These are phyloP conservation scores for Recurvirostra avosetta DNA, from an alignment of 2,113 vertebrate genomes.

Conservation along the genomic window DNA sequence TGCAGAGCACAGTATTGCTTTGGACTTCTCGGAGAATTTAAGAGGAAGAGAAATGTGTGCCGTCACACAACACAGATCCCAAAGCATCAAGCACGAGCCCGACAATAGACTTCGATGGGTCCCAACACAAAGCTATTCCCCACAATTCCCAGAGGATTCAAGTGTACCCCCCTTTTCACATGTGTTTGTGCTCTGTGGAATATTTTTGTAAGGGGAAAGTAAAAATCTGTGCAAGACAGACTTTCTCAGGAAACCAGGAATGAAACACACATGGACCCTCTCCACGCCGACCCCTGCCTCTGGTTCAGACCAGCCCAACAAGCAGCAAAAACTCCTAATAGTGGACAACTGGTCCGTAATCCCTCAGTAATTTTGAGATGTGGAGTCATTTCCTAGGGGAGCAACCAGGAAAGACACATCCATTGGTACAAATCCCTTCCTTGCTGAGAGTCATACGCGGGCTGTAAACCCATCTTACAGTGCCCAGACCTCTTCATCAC, in stretches of 20 bases:
- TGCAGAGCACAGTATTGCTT: background rate
- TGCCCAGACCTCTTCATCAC: background rate
- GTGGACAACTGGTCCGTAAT: background rate
- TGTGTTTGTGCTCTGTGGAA: background rate
- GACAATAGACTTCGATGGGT: background rate
- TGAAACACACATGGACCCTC: background rate
- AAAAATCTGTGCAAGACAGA: background rate
- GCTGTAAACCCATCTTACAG: background rate
- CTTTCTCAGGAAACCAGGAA: background rate
- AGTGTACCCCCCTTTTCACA: background rate
- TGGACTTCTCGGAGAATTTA: background rate
- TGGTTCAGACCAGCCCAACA: background rate
- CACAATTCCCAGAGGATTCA: background rate
- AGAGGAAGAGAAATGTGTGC: background rate
- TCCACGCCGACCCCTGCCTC: background rate
- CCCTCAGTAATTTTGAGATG: background rate
- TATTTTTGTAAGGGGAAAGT: background rate
- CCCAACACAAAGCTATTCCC: background rate
- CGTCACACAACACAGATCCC: background rate
- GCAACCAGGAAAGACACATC: background rate
- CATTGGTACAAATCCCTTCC: background rate
- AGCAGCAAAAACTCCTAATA: background rate
- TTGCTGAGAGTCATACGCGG: background rate
- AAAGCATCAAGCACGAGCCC: rapidly evolving
- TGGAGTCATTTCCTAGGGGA: background rate